A percentile compares a stretch with the other conserved stretches of the same genome.
Conservation (phyloP, 2,888 invertebrate genomes). For the Lordiphosa fenestrarum region DNA sequence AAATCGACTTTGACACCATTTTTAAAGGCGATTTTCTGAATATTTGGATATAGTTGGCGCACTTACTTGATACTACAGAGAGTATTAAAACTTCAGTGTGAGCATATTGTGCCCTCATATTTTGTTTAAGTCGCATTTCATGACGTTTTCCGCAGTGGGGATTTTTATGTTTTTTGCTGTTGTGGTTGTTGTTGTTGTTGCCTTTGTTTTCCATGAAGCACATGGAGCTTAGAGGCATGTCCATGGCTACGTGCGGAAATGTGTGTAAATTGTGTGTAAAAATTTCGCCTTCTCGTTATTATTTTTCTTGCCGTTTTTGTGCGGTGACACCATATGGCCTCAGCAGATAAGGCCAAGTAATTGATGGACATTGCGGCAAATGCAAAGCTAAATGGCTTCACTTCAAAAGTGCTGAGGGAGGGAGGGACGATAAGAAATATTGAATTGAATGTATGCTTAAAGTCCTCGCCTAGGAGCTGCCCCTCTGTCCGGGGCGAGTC, state of each 20-base stretch:
- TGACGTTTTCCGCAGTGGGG: constrained; percentile 52
- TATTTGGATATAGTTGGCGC: too few species aligned
- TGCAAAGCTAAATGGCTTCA: constrained; percentile 40
- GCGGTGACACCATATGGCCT: constrained; percentile 65
- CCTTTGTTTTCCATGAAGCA: constrained; percentile 43
- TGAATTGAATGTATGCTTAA: constrained; percentile 13
- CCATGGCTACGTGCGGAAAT: constrained; percentile 66
- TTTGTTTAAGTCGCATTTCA: constrained; percentile 43
- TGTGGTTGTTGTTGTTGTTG: constrained; percentile 15
- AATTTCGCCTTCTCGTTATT: constrained; percentile 52
- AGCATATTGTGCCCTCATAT: constrained; percentile 16
- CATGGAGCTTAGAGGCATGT: constrained; percentile 41
- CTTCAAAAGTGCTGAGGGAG: constrained; percentile 4
- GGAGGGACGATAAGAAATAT: constrained; percentile 3
- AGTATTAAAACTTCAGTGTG: not conserved
- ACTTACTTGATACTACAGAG: too few species aligned
- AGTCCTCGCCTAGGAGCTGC: not conserved
- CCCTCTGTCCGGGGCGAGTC: not conserved
- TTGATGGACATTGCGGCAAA: constrained; percentile 57
- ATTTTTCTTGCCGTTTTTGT: constrained; percentile 31
- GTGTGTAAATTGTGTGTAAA: constrained; percentile 74
- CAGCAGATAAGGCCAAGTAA: constrained; percentile 66
- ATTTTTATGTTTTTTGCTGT: constrained; percentile 22
- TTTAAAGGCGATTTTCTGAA: too few species aligned
- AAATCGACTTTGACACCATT: too few species aligned